These are phyloP conservation scores for Xiphydria camelus DNA, from an alignment of 2,888 invertebrate species.

Conservation along the genomic window DNA sequence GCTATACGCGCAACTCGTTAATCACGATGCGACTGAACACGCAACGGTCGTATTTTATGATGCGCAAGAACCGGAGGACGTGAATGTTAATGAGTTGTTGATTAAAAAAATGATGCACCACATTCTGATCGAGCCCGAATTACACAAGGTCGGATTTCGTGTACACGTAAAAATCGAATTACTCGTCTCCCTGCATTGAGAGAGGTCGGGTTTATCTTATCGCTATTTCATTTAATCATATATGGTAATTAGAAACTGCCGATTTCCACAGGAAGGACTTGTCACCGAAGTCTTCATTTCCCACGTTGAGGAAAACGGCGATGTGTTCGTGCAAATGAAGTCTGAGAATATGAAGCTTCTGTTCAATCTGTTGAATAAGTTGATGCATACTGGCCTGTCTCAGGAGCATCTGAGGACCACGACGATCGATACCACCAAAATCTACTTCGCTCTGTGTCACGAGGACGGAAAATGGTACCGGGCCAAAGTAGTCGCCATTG, in stretches of 20 bases:
- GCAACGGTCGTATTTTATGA: constrained; percentile 68
- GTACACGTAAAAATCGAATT: not conserved
- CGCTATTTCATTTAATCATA: too few relatives aligned
- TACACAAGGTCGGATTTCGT: constrained; percentile 32
- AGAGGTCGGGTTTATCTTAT: too few relatives aligned
- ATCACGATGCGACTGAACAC: constrained; percentile 50
- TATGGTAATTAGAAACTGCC: too few relatives aligned
- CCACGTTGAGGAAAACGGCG: constrained; percentile 54
- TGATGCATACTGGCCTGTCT: constrained; percentile 25
- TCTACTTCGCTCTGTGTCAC: constrained; percentile 60
- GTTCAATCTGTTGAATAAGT: constrained; percentile 38
- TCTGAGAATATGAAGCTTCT: constrained; percentile 48
- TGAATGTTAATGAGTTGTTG: constrained; percentile 68
- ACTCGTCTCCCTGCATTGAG: too few relatives aligned
- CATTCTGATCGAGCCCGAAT: constrained; percentile 54
- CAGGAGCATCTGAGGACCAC: constrained; percentile 21
- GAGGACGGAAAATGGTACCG: constrained; percentile 58
- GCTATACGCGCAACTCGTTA: constrained; percentile 64
- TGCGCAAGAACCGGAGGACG: constrained; percentile 66
- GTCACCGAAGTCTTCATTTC: constrained; percentile 53
- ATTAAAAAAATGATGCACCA: constrained; percentile 61
- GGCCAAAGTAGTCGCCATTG: constrained; percentile 57
- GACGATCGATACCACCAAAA: constrained; percentile 43
- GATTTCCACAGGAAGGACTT: constrained; percentile 19
- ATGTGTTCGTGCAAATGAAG: constrained; percentile 57